Evolutionary conservation across 2,113 vertebrate species (phyloP).

Genomic region (Vulpes lagopus): DNA sequence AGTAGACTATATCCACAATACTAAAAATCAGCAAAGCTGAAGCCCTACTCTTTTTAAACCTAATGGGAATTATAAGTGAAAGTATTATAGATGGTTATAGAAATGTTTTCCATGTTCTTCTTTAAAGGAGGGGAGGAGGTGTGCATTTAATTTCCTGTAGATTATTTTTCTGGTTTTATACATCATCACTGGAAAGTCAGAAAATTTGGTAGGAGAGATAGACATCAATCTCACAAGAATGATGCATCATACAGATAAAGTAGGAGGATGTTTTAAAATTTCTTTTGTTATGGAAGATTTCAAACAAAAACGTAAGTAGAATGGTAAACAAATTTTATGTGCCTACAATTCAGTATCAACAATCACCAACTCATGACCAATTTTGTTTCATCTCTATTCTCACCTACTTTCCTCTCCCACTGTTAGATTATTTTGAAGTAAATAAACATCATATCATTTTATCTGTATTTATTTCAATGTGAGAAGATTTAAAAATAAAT

Average conservation of each 20-base stretch:
- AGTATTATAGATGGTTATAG: background rate
- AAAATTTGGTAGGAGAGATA: background rate
- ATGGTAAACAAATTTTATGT: background rate
- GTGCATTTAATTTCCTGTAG: background rate
- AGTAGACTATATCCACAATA: background rate
- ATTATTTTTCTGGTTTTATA: background rate
- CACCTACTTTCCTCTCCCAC: background rate
- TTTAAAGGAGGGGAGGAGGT: background rate
- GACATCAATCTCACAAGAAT: background rate
- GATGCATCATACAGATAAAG: background rate
- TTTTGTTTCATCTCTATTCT: slow-evolving; percentile 6
- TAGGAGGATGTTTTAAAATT: background rate
- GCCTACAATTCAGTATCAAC: background rate
- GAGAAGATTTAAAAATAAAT: slow-evolving; percentile 29
- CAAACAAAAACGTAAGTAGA: background rate
- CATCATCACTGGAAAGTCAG: background rate
- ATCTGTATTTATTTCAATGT: background rate
- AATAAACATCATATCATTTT: background rate
- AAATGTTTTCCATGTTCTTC: background rate
- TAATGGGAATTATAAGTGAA: background rate
- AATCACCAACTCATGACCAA: background rate
- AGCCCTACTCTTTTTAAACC: background rate
- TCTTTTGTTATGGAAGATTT: slow-evolving; percentile 23
- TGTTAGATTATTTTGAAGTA: background rate
- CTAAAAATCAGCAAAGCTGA: background rate